Evolutionary conservation across 2,888 invertebrate species (phyloP).

Genomic region (Pseudococcus viburni): DNA sequence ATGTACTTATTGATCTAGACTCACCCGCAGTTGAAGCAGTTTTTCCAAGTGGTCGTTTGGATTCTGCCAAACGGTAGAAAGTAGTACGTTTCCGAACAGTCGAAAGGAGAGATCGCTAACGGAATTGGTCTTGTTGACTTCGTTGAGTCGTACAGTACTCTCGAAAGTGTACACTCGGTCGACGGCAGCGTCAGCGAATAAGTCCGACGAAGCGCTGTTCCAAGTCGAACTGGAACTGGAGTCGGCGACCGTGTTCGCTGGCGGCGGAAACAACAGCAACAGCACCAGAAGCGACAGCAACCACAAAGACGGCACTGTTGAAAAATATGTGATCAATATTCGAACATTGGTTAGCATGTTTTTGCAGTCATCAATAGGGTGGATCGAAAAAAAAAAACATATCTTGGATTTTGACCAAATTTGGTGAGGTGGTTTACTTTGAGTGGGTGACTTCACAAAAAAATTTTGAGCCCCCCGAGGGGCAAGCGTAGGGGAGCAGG

Average conservation of each 20-base stretch:
- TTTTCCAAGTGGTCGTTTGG: neutral
- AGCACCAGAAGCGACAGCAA: neutral
- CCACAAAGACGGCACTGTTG: neutral
- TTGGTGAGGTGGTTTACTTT: too few species aligned
- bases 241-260: neutral
- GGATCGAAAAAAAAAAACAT: too few species aligned
- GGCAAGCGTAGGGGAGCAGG: too few species aligned
- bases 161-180: constrained; percentile 10
- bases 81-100: neutral
- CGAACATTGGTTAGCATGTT: constrained; percentile 17
- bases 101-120: constrained; percentile 10
- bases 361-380: neutral
- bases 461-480: too few species aligned
- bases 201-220: neutral
- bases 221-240: neutral
- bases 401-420: too few species aligned
- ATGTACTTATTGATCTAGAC: too few species aligned
- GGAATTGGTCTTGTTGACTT: neutral
- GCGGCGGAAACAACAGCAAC: neutral
- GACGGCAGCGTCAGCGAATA: neutral
- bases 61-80: constrained; percentile 27
- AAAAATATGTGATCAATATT: constrained; percentile 27
- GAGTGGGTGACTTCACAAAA: too few species aligned
- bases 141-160: constrained; percentile 6
- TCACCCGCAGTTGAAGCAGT: constrained; percentile 32